Base-by-base conservation (phyloP, 2,888 invertebrate genomes). In the Drosophila prolongata region DNA sequence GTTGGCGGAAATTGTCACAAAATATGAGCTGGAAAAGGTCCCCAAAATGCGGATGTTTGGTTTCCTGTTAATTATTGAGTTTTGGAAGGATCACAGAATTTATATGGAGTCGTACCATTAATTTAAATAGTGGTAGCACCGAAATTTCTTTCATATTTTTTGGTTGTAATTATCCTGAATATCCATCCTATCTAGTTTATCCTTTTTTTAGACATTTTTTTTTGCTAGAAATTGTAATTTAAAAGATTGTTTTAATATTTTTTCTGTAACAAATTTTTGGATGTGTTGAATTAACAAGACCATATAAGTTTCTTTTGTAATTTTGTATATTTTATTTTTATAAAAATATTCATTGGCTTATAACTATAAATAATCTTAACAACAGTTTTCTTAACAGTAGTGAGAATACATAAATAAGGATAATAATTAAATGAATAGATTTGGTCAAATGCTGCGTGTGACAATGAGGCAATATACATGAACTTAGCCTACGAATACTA, bases 391-490 rank as follows among this genome's bases (percentile, higher is more conserved):
- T 75, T 77, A 83, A 73, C 40, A 67, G 1, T 57, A 77, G 34
- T 80, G 67, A 75, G 72, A 75, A 34, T 66, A 75, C 47, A 50
- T 43, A 61, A 57, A 27, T 67, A 58, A 52, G 53, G 47, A 1
- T 59, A 64, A 40, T 37, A 60, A 40, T 58, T 85, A 79, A 78
- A 65, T 74, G 57, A 68, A 57, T 71, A 75, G 37, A 73, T 84
- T 84, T 84, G 83, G 83, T 84, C 75, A 79, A 69, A 70, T 84
- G 86, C 78, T 83, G 83, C 81, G 59, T 73, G 80, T 75, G 72
- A 76, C 73, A 61, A 66, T 62, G 54, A 42, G 52, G 62, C 68
- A 83, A 83, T 83, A 47, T 87, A 87, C 87, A 84, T 40, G 58
- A 78, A 49, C 69, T 78, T 78, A 82, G 1, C 9, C 54, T 65